Evolutionary conservation across 2,888 invertebrate genomes (phyloP).

Genomic region (Trichogramma evanescens): DNA sequence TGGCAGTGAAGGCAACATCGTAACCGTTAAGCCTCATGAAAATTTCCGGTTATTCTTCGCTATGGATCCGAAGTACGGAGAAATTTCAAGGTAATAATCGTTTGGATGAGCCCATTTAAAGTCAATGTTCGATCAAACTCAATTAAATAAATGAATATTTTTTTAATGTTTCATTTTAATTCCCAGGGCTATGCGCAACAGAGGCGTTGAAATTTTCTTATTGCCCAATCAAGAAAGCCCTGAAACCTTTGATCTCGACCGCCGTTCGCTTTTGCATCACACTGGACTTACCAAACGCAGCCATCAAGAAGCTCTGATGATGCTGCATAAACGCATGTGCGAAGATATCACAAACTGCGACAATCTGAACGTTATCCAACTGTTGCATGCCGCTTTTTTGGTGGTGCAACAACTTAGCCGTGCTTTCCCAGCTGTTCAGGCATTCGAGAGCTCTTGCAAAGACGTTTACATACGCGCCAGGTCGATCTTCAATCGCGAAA

Average conservation of each 20-base stretch:
- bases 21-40: slow-evolving; percentile 73
- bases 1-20: slow-evolving; percentile 60
- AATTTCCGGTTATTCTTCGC: slow-evolving; percentile 91
- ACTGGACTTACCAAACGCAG: slow-evolving; percentile 47
- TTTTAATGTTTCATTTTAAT: background rate
- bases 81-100: slow-evolving; percentile 71
- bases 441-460: slow-evolving; percentile 54
- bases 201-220: slow-evolving; percentile 86
- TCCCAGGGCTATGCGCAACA: slow-evolving; percentile 89
- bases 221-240: slow-evolving; percentile 29
- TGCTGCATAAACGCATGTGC: slow-evolving; percentile 48
- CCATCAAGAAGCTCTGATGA: slow-evolving; percentile 48
- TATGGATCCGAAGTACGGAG: slow-evolving; percentile 91
- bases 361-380: slow-evolving; percentile 57
- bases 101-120: background rate
- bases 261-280: slow-evolving; percentile 50
- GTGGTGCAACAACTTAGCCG: slow-evolving; percentile 59
- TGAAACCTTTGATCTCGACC: slow-evolving; percentile 42
- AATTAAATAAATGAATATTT: background rate
- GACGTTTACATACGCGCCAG: slow-evolving; percentile 62
- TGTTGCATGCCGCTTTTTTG: slow-evolving; percentile 60
- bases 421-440: slow-evolving; percentile 53
- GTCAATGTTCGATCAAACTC: background rate
- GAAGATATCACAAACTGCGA: slow-evolving; percentile 41
- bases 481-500: slow-evolving; percentile 44